phyloP scores from a whole-genome alignment of 2,797 vertebrate species.

The Aselliscus stoliczkanus region DNA sequence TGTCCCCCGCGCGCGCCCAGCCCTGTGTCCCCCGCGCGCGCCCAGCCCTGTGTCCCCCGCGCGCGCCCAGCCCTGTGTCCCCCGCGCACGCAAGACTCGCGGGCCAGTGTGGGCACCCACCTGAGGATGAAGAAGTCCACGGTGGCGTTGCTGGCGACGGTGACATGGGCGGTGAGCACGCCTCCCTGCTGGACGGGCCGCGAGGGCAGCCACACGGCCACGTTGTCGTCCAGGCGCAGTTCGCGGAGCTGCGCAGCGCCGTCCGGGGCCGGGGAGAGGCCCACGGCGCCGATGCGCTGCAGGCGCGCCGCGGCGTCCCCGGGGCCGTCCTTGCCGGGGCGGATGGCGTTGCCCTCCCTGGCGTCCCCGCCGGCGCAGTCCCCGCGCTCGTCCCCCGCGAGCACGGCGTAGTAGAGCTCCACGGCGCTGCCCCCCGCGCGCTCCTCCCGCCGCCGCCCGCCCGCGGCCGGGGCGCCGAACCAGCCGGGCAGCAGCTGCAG shows the following conservation, averaged over 20 bases:
- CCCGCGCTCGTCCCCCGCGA: constrained; percentile 72
- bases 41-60: too few relatives aligned
- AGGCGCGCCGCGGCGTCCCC: constrained; percentile 85
- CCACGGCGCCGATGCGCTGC: constrained; percentile 88
- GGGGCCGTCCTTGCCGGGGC: constrained; percentile 87
- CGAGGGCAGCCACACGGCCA: constrained; percentile 90
- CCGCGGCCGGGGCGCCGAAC: constrained; percentile 87
- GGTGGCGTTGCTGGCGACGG: constrained; percentile 85
- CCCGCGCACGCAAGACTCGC: accelerated
- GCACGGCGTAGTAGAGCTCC: constrained; percentile 91
- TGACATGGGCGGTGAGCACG: constrained; percentile 88
- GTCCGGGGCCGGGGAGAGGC: constrained; percentile 84
- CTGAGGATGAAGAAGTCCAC: constrained; percentile 94
- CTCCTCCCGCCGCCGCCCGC: constrained; percentile 83
- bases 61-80: background rate
- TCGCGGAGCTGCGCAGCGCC: constrained; percentile 85
- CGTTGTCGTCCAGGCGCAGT: constrained; percentile 88
- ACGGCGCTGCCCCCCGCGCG: constrained; percentile 86
- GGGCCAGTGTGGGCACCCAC: constrained; percentile 76
- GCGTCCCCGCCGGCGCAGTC: constrained; percentile 87
- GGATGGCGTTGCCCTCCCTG: constrained; percentile 87
- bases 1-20: too few relatives aligned
- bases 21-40: too few relatives aligned
- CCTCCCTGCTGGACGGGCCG: constrained; percentile 90
- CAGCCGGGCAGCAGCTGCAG: constrained; percentile 86